A percentile compares a stretch with the other conserved stretches of the same genome.
Conservation (phyloP, 1,140 invertebrate species). For the Halyomorpha halys region DNA sequence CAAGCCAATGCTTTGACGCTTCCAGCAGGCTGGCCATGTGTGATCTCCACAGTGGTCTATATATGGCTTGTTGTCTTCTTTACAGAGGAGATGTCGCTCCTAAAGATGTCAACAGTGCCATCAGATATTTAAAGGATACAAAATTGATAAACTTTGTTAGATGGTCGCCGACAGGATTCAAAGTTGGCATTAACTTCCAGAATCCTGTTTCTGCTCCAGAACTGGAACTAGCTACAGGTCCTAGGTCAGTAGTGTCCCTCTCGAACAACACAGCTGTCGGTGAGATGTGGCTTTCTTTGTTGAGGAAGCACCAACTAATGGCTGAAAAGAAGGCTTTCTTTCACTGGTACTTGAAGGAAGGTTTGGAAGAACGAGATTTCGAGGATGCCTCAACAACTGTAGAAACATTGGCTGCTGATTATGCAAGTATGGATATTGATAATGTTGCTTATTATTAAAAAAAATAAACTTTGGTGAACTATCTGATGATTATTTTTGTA, state of each 20-base stretch:
- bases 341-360: slow-evolving; percentile 41
- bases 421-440: too few species aligned
- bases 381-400: slow-evolving; percentile 40
- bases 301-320: slow-evolving; percentile 54
- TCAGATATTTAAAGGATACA: slow-evolving; percentile 66
- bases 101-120: slow-evolving; percentile 73
- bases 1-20: slow-evolving; percentile 42
- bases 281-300: slow-evolving; percentile 68
- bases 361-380: slow-evolving; percentile 58
- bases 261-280: slow-evolving; percentile 38
- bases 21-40: slow-evolving; percentile 90
- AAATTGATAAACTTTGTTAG: slow-evolving; percentile 52
- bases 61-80: slow-evolving; percentile 70
- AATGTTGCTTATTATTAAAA: too few species aligned
- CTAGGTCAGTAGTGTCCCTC: slow-evolving; percentile 37
- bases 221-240: slow-evolving; percentile 71
- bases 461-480: too few species aligned
- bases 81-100: slow-evolving; percentile 58
- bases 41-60: slow-evolving; percentile 77
- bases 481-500: too few species aligned
- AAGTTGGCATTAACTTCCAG: slow-evolving; percentile 39
- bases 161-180: slow-evolving; percentile 84
- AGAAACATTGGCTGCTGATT: too few species aligned
- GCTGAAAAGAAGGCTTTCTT: slow-evolving; percentile 44
- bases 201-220: slow-evolving; percentile 38